Conservation (phyloP, 35 echinoderm and acorn worm genomes). For the Heliocidaris erythrogramma region DNA sequence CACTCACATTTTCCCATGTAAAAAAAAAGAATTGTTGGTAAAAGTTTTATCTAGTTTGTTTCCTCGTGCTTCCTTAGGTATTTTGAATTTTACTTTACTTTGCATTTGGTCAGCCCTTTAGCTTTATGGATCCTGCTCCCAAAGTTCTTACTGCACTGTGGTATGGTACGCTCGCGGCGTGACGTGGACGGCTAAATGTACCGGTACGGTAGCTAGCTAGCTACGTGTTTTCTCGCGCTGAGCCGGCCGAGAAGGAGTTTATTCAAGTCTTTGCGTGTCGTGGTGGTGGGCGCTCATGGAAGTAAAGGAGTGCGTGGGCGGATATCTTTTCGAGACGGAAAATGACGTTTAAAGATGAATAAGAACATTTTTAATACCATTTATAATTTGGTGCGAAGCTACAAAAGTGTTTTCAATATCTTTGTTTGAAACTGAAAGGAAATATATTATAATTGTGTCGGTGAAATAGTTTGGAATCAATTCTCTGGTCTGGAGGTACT, state of each 20-base stretch:
- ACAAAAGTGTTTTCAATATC: too few relatives aligned
- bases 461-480: too few relatives aligned
- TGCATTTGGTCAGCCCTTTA: background rate
- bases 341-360: background rate
- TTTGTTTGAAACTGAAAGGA: too few relatives aligned
- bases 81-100: background rate
- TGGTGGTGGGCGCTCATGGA: background rate
- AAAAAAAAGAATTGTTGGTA: background rate
- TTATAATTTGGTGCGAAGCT: too few relatives aligned
- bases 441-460: too few relatives aligned
- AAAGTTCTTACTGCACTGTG: background rate
- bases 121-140: background rate
- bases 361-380: too few relatives aligned
- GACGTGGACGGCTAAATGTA: background rate
- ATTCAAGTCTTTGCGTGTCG: constrained; percentile 3
- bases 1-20: too few relatives aligned
- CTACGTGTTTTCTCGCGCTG: background rate
- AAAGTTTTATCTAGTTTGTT: background rate
- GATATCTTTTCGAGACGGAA: constrained; percentile 1
- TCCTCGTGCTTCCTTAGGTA: background rate
- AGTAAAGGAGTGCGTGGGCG: constrained; percentile 13
- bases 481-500: too few relatives aligned
- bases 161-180: background rate
- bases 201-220: background rate
- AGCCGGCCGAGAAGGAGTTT: background rate